phyloP scores from a whole-genome alignment of 2,888 invertebrate genomes.

The Cecidostiba fungosa region DNA sequence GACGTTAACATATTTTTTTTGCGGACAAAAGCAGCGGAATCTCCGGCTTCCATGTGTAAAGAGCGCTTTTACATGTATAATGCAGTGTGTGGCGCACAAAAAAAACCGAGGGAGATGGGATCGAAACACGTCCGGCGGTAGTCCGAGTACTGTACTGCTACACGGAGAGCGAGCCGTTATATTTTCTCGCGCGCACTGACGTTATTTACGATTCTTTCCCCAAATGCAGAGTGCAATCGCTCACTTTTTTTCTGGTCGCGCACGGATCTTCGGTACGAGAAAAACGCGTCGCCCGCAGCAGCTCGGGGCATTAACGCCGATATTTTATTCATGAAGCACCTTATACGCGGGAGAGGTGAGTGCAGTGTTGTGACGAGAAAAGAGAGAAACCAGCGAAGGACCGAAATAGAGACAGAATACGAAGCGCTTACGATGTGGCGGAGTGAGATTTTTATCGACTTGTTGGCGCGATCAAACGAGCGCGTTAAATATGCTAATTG shows the following conservation, averaged over 20 bases:
- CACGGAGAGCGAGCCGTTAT: slow-evolving; percentile 52
- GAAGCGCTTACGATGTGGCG: not conserved
- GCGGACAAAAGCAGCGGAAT: slow-evolving; percentile 20
- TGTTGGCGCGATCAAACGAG: slow-evolving; percentile 22
- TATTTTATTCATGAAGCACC: slow-evolving; percentile 80
- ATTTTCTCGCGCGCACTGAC: slow-evolving; percentile 59
- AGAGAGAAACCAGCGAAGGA: slow-evolving; percentile 12
- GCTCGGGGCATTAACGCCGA: slow-evolving; percentile 78
- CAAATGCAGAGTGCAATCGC: slow-evolving; percentile 73
- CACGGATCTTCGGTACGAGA: slow-evolving; percentile 65
- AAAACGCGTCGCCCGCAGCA: slow-evolving; percentile 77
- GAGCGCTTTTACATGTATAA: slow-evolving; percentile 59
- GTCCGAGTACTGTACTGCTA: slow-evolving; percentile 38
- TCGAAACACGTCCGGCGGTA: slow-evolving; percentile 51
- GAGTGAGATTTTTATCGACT: slow-evolving; percentile 44
- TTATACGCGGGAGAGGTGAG: slow-evolving; percentile 69
- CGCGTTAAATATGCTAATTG: not conserved
- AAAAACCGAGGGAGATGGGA: slow-evolving; percentile 14
- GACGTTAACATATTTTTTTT: not conserved
- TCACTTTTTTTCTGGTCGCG: slow-evolving; percentile 64
- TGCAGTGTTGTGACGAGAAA: slow-evolving; percentile 9
- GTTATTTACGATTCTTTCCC: slow-evolving; percentile 76
- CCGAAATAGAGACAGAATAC: slow-evolving; percentile 23
- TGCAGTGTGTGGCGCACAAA: slow-evolving; percentile 47
- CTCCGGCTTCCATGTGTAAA: slow-evolving; percentile 28